phyloP scores from a whole-genome alignment of 35 echinoderm and acorn worm genomes.

The Holothuria glaberrima region DNA sequence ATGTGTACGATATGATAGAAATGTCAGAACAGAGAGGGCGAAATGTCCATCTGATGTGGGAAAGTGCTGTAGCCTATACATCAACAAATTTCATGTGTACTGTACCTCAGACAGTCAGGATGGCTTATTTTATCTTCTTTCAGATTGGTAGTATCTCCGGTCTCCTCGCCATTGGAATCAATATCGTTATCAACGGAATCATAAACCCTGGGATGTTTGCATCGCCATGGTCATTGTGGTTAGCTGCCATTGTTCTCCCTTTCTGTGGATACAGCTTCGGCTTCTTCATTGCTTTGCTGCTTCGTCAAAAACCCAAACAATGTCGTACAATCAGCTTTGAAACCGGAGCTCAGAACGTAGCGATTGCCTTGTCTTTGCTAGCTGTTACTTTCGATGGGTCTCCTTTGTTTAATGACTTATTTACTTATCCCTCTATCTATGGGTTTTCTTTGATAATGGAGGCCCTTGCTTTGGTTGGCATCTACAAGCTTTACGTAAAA shows the following conservation, averaged over 20 bases:
- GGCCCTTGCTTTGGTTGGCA: conserved; percentile 43
- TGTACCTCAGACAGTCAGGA: no score
- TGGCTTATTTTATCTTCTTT: background rate
- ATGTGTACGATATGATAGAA: no score
- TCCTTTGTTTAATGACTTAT: conserved; percentile 34
- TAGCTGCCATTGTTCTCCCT: conserved; percentile 56
- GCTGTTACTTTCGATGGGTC: conserved; percentile 66
- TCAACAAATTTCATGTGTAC: no score
- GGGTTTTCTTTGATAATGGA: conserved; percentile 66
- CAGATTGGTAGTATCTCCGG: conserved; percentile 73
- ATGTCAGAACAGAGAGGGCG: no score
- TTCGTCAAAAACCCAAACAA: conserved; percentile 67
- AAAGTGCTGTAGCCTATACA: no score
- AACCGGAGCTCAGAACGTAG: conserved; percentile 86
- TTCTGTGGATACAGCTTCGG: conserved; percentile 66
- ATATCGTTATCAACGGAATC: conserved; percentile 71
- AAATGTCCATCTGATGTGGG: no score
- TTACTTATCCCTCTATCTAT: conserved; percentile 71
- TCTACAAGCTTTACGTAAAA: conserved; percentile 46
- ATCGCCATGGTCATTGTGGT: conserved; percentile 80
- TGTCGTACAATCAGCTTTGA: conserved; percentile 88
- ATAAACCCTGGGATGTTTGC: conserved; percentile 80
- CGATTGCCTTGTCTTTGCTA: conserved; percentile 72
- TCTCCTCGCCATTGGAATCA: conserved; percentile 62
- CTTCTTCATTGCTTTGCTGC: conserved; percentile 65